phyloP scores from a whole-genome alignment of 2,888 invertebrate genomes.

The Neoascia interrupta region DNA sequence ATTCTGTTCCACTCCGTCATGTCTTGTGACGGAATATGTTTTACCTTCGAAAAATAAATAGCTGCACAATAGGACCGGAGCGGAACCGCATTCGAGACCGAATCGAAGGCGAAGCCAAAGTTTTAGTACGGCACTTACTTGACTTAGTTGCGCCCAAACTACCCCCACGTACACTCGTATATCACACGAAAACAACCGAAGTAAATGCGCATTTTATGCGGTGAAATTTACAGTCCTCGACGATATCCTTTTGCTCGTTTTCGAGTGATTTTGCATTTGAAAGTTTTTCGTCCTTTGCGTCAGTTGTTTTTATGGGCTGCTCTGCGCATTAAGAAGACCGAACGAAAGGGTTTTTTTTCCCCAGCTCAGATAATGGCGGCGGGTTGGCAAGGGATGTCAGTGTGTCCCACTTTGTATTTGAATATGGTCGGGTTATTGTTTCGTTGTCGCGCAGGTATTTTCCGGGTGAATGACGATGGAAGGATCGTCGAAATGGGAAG shows the following conservation, averaged over 20 bases:
- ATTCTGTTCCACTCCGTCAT: conserved; percentile 11
- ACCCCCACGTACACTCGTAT: not conserved
- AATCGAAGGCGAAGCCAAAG: not conserved
- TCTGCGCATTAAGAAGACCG: conserved; percentile 20
- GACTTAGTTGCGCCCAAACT: not conserved
- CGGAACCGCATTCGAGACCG: not conserved
- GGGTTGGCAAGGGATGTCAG: not conserved
- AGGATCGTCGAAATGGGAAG: not conserved
- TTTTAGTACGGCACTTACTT: not conserved
- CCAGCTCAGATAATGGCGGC: not conserved
- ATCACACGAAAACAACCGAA: conserved; percentile 35
- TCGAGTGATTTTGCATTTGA: conserved; percentile 45
- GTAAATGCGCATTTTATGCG: conserved; percentile 54
- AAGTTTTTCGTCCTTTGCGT: conserved; percentile 25
- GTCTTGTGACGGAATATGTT: not conserved
- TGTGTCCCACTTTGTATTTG: conserved; percentile 23
- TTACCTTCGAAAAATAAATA: not conserved
- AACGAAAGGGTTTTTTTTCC: conserved; percentile 21
- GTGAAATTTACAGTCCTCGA: conserved; percentile 32
- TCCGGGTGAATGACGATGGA: not conserved
- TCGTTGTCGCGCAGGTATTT: conserved; percentile 15
- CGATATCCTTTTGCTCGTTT: conserved; percentile 24
- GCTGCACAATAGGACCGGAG: not conserved
- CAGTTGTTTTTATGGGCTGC: conserved; percentile 16
- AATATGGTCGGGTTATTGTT: conserved; percentile 1